Evolutionary conservation across 2,797 vertebrate genomes (phyloP), one percentile per base, ranked within the genome.

Genomic region (Characodon lateralis): DNA sequence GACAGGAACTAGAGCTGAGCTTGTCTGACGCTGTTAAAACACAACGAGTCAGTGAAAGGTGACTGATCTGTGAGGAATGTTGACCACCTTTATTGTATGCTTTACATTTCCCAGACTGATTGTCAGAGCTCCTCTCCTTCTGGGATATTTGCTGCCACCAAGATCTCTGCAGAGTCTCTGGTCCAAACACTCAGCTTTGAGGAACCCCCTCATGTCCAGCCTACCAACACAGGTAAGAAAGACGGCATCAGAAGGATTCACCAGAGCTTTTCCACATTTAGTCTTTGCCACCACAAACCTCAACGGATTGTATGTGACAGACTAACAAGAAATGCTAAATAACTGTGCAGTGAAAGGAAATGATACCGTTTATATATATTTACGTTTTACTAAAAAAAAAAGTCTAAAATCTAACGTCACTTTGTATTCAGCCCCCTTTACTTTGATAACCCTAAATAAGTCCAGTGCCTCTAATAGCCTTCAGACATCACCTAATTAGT

Each of bases 111-210:
- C 1, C 75, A 88, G 86, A 41, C 13, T 53, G 53, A 71, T 73
- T 70, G 35, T 0, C 56, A 20, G 70, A 78, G 71, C 72, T 73
- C 75, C 39, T 93, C 95, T 79, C 92, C 91, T 24, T 66, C 79
- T 14, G 87, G 91, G 18, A 82, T 96, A 71, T 96, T 96, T 78
- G 85, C 91, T 6, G 91, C 91, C 3, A 96, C 95, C 1, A 89
- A 88, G 72, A 95, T 96, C 78, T 85, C 88, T 18, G 73, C 88
- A 0, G 93, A 95, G 28, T 81, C 83, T 24, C 92, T 96, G 43
- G 89, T 94, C 1, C 95, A 95, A 74, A 94, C 92, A 0, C 84
- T 96, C 51, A 91, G 84, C 46, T 76, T 89, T 53, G 87, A 92
- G 20, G 88, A 94, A 26, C 74, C 83, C n/a, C 68, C 90, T 43